These are phyloP conservation scores for Pangasius larnaudii DNA, from an alignment of 2,797 vertebrate genomes.

Conservation along the genomic window DNA sequence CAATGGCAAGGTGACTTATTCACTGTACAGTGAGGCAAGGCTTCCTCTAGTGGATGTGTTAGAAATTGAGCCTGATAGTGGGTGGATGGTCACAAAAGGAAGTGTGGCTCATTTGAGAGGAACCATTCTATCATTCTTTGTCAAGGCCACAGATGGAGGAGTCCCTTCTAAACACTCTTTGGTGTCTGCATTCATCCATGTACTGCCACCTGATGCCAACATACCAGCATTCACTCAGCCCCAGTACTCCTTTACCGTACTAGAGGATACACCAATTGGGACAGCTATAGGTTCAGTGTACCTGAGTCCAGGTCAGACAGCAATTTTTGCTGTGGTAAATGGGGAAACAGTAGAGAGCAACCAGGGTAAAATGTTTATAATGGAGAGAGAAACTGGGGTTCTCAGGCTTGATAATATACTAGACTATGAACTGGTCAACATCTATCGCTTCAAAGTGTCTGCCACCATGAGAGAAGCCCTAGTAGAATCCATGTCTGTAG, in stretches of 20 bases:
- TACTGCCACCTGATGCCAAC: conserved; percentile 86
- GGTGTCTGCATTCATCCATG: conserved; percentile 90
- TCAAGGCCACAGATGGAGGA: conserved; percentile 91
- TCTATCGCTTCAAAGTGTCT: conserved; percentile 87
- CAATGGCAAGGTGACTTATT: conserved; percentile 92
- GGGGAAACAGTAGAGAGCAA: conserved; percentile 91
- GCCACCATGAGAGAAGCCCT: conserved; percentile 78
- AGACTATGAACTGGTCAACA: conserved; percentile 89
- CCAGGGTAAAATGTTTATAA: conserved; percentile 83
- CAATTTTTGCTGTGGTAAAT: conserved; percentile 79
- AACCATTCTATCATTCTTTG: conserved; percentile 88
- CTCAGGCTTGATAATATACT: conserved; percentile 86
- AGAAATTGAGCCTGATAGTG: conserved; percentile 90
- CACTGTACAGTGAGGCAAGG: conserved; percentile 86
- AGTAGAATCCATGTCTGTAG: conserved; percentile 83
- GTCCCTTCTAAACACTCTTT: conserved; percentile 88
- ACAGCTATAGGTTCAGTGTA: conserved; percentile 89
- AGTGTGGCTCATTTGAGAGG: conserved; percentile 90
- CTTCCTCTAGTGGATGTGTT: conserved; percentile 86
- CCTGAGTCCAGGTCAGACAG: conserved; percentile 79
- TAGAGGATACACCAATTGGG: conserved; percentile 88
- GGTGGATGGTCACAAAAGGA: conserved; percentile 92
- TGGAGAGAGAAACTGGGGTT: conserved; percentile 88
- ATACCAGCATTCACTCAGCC: conserved; percentile 94
- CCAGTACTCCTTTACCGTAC: conserved; percentile 91